Conservation (phyloP, 2,888 invertebrate species). For the Sepioteuthis lessoniana region DNA sequence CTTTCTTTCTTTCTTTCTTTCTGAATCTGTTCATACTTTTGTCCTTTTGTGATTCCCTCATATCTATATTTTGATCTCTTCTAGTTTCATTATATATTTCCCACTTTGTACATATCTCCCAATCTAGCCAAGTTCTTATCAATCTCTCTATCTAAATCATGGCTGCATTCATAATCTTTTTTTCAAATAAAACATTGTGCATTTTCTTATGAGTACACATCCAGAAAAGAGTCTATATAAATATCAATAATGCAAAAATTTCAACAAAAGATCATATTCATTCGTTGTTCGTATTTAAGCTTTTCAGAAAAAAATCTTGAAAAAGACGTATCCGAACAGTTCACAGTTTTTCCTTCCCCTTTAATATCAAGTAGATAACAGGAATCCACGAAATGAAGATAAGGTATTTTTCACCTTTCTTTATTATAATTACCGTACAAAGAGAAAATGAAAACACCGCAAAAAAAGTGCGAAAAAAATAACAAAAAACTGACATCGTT, state of each 20-base stretch:
- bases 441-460: not conserved
- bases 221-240: not conserved
- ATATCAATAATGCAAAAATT: not conserved
- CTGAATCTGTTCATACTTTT: too few species aligned
- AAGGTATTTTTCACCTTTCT: not conserved
- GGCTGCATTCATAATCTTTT: too few species aligned
- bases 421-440: not conserved
- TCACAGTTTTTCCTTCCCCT: not conserved
- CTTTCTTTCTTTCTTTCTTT: too few species aligned
- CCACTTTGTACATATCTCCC: too few species aligned
- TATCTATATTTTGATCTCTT: too few species aligned
- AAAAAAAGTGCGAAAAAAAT: not conserved
- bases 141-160: too few species aligned
- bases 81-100: too few species aligned
- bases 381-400: not conserved
- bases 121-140: too few species aligned
- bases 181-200: too few species aligned
- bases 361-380: not conserved
- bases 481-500: not conserved
- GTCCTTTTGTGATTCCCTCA: too few species aligned
- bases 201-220: too few species aligned
- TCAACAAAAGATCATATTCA: not conserved
- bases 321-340: not conserved
- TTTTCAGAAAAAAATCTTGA: not conserved
- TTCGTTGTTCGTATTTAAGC: not conserved